Evolutionary conservation across 92 coral and sea anemone species (phyloP).

Genomic region (Umimayanthus kanabou): DNA sequence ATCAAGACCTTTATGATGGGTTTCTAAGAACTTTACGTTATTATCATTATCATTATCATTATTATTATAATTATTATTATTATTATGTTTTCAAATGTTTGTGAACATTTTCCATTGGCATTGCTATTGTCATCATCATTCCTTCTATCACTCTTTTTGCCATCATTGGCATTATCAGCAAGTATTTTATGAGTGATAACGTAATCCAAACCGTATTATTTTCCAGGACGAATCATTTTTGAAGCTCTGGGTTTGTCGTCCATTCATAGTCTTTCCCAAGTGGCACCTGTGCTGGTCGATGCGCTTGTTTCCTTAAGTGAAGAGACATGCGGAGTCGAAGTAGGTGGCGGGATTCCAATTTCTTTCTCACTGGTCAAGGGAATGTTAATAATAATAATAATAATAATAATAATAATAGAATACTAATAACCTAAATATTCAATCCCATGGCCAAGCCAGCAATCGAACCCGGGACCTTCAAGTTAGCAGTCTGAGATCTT

Average conservation of each 20-base stretch:
- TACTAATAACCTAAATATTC: no score
- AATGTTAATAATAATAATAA: background rate
- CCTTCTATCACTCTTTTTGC: background rate
- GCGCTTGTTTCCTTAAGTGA: constrained; percentile 56
- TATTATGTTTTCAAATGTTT: background rate
- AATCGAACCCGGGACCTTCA: no score
- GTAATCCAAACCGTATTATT: background rate
- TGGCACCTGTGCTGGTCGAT: constrained; percentile 58
- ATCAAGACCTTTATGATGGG: no score
- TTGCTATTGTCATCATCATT: background rate
- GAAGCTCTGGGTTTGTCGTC: constrained; percentile 68
- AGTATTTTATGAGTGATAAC: background rate
- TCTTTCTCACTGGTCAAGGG: background rate
- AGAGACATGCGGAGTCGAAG: background rate
- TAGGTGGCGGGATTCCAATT: background rate
- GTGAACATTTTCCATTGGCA: background rate
- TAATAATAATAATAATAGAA: no score
- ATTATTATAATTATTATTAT: background rate
- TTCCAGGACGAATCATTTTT: constrained; percentile 68
- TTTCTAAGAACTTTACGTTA: no score
- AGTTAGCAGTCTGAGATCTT: no score
- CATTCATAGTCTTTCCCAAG: constrained; percentile 49
- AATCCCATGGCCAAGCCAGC: no score
- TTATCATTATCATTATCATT: background rate
- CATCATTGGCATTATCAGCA: background rate